A percentile compares a stretch with the other conserved stretches of the same genome.
phyloP scores from a whole-genome alignment of 2,888 invertebrate genomes.

The Malthinus seriepunctatus region DNA sequence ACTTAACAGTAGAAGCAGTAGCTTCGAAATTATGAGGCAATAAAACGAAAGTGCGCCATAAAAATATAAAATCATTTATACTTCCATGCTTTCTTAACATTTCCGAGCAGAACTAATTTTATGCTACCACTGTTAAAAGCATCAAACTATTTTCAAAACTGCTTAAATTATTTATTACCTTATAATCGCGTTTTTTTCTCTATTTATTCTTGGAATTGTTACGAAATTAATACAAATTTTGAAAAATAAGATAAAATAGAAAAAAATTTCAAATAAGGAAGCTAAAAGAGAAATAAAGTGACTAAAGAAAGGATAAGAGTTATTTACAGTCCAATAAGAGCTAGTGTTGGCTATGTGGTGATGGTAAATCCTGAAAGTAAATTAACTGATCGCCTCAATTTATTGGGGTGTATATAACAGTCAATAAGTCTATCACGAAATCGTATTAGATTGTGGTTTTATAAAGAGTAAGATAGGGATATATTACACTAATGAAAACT shows the following conservation, averaged over 20 bases:
- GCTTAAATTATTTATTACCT: conserved; percentile 4
- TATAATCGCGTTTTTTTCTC: not conserved
- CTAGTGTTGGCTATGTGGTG: conserved; percentile 40
- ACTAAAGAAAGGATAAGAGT: conserved; percentile 37
- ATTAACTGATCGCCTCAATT: conserved; percentile 55
- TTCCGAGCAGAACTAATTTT: conserved; percentile 35
- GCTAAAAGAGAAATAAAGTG: conserved; percentile 18
- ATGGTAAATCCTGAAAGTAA: conserved; percentile 42
- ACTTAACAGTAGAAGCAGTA: conserved; percentile 34
- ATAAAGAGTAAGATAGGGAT: conserved; percentile 10
- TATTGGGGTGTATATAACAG: conserved; percentile 53
- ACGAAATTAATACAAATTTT: not conserved
- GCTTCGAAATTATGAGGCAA: conserved; percentile 42
- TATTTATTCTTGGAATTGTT: not conserved
- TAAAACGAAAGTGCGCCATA: conserved; percentile 45
- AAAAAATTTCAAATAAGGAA: conserved; percentile 4
- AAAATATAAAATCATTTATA: conserved; percentile 46
- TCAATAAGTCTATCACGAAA: conserved; percentile 53
- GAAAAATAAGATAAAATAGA: not conserved
- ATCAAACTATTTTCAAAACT: conserved; percentile 4
- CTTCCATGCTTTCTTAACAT: conserved; percentile 24
- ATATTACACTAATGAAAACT: not conserved
- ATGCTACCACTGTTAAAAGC: conserved; percentile 11
- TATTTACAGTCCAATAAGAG: conserved; percentile 39
- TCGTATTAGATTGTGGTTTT: conserved; percentile 20